These are phyloP conservation scores for Zelleria hepariella DNA, from an alignment of 2,888 invertebrate species.

Conservation along the genomic window DNA sequence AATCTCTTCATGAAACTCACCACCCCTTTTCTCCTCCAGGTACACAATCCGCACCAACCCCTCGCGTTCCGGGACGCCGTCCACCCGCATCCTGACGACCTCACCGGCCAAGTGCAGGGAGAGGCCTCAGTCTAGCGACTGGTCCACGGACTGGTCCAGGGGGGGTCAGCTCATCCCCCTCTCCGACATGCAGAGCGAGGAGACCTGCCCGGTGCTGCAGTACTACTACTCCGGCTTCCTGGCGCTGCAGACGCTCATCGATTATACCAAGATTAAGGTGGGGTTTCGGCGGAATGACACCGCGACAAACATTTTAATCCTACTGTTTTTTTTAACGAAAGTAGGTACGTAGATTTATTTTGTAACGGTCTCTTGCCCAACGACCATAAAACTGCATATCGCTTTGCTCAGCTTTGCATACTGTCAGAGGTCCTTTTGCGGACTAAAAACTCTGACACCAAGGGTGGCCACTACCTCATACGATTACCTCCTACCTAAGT, in stretches of 20 bases:
- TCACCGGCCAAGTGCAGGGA: constrained; percentile 80
- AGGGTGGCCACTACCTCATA: no score
- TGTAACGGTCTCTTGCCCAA: no score
- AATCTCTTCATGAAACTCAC: not conserved
- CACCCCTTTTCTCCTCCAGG: constrained; percentile 39
- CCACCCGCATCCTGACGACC: constrained; percentile 75
- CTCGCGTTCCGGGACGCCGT: constrained; percentile 75
- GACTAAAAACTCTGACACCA: no score
- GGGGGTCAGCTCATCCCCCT: constrained; percentile 56
- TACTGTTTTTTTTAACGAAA: no score
- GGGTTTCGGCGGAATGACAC: constrained; percentile 7
- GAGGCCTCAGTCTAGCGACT: constrained; percentile 63
- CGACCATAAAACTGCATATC: no score
- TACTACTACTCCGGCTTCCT: constrained; percentile 84
- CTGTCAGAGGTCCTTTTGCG: no score
- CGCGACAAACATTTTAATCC: no score
- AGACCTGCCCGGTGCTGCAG: constrained; percentile 80
- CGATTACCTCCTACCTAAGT: no score
- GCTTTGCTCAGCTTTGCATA: no score
- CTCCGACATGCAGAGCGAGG: constrained; percentile 76
- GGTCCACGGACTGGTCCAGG: constrained; percentile 74
- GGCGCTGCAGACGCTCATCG: constrained; percentile 79
- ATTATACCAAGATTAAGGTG: constrained; percentile 81
- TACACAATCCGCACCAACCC: constrained; percentile 84
- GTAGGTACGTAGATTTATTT: no score